Conservation (phyloP, 2,797 vertebrate genomes). For the Phataginus tricuspis region DNA sequence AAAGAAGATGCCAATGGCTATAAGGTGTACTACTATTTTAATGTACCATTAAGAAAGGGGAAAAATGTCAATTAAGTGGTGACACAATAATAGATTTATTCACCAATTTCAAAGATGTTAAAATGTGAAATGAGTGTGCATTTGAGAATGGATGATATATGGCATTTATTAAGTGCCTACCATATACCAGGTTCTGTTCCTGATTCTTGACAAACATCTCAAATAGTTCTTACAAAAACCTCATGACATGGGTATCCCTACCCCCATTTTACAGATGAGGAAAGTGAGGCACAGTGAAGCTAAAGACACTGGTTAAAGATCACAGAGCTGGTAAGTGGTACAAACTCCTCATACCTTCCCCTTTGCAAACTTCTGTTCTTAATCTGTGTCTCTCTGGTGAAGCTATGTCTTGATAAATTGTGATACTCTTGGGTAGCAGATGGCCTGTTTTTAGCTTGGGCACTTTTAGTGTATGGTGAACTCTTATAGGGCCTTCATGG, state of each 20-base stretch:
- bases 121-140: background rate
- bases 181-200: background rate
- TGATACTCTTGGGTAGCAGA: background rate
- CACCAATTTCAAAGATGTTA: slow-evolving; percentile 15
- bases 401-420: background rate
- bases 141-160: background rate
- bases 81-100: background rate
- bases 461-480: background rate
- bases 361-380: slow-evolving; percentile 1
- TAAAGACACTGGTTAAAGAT: background rate
- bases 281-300: background rate
- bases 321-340: background rate
- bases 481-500: background rate
- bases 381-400: background rate
- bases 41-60: background rate
- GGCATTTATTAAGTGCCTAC: background rate
- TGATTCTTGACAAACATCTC: slow-evolving; percentile 27
- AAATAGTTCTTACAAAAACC: slow-evolving; percentile 28
- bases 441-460: background rate
- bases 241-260: background rate
- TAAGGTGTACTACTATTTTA: background rate
- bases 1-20: background rate
- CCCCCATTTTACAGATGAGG: background rate
- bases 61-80: background rate
- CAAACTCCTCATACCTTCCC: background rate